phyloP scores from a whole-genome alignment of 2,888 invertebrate genomes.

The Drosophila gaucha region DNA sequence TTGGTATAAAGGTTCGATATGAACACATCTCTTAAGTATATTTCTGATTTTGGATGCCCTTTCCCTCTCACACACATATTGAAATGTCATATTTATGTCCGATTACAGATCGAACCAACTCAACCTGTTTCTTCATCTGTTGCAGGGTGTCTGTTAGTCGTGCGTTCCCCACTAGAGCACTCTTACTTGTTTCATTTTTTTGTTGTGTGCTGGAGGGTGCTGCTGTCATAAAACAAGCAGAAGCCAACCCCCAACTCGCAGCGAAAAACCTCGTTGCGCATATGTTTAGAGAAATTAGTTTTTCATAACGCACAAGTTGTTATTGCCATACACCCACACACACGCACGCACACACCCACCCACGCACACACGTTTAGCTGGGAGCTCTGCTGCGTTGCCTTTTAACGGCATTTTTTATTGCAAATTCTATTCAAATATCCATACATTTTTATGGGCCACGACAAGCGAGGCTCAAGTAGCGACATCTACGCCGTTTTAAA shows the following conservation, averaged over 20 bases:
- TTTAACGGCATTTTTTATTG: slow-evolving; percentile 82
- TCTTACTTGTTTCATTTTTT: neutral
- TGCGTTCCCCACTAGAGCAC: neutral
- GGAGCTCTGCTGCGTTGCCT: slow-evolving; percentile 56
- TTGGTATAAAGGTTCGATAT: no score
- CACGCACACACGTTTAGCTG: slow-evolving; percentile 18
- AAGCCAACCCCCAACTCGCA: slow-evolving; percentile 2
- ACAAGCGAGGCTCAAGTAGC: slow-evolving; percentile 32
- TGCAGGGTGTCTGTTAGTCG: neutral
- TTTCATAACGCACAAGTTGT: slow-evolving; percentile 82
- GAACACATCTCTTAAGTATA: no score
- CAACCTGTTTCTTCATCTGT: neutral
- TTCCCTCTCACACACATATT: no score
- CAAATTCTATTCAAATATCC: slow-evolving; percentile 82
- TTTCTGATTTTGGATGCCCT: no score
- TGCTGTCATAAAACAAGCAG: slow-evolving; percentile 55
- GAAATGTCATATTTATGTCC: no score
- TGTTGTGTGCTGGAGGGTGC: slow-evolving; percentile 30
- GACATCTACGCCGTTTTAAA: slow-evolving; percentile 58
- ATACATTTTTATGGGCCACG: slow-evolving; percentile 77
- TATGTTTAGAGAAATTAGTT: slow-evolving; percentile 82
- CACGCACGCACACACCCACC: slow-evolving; percentile 4
- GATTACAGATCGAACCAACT: no score
- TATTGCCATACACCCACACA: slow-evolving; percentile 63
- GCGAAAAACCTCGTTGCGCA: slow-evolving; percentile 58